phyloP scores from a whole-genome alignment of 2,888 invertebrate species.

The Lasius platythorax region DNA sequence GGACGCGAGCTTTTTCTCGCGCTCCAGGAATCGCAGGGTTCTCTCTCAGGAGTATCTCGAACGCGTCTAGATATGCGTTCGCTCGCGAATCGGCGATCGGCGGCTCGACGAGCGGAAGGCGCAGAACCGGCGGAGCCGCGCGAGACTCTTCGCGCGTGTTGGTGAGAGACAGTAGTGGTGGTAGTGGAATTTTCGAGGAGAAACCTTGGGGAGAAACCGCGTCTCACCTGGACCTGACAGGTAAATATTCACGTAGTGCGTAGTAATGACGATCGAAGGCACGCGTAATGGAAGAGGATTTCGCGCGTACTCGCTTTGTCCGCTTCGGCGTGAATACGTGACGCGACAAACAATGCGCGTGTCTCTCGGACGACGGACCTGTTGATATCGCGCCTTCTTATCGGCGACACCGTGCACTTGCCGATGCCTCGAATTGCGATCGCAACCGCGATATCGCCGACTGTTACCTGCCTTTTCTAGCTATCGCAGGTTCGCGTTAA shows the following conservation, averaged over 20 bases:
- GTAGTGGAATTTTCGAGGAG: conserved; percentile 44
- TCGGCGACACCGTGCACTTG: conserved; percentile 7
- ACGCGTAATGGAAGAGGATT: not conserved
- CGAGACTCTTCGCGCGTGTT: no score
- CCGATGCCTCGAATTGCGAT: not conserved
- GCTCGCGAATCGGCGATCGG: no score
- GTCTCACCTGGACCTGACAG: not conserved
- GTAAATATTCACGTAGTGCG: conserved; percentile 8
- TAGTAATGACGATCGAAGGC: not conserved
- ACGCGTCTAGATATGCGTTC: no score
- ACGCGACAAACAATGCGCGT: not conserved
- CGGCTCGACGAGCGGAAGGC: no score
- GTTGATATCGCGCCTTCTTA: conserved; percentile 46
- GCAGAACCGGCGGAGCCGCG: no score
- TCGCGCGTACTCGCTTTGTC: conserved; percentile 14
- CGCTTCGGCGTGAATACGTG: not conserved
- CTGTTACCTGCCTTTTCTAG: not conserved
- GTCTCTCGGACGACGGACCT: conserved; percentile 27
- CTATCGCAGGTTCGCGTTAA: not conserved
- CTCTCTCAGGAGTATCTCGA: no score
- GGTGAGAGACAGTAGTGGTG: not conserved
- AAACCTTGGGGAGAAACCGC: not conserved
- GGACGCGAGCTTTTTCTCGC: no score
- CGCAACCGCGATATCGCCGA: conserved; percentile 15
- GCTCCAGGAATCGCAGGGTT: no score